Conservation (phyloP, 2,113 vertebrate species). For the Stigmatopora argus region DNA sequence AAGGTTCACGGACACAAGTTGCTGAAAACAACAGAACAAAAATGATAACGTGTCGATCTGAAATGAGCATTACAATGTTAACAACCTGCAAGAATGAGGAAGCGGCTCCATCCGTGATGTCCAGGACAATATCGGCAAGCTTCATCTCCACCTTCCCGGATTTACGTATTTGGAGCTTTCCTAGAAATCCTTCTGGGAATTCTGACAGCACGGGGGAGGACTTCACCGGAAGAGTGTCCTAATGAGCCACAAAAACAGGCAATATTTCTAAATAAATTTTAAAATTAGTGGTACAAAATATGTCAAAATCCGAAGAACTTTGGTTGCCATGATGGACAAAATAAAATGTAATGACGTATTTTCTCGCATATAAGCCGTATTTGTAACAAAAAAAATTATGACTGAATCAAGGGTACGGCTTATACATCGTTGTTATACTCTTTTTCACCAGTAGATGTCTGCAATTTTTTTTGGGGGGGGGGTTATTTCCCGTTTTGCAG, state of each 20-base stretch:
- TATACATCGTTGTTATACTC: too few species aligned
- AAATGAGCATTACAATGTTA: background rate
- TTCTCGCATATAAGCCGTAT: too few species aligned
- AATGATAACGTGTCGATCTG: background rate
- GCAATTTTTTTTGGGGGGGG: too few species aligned
- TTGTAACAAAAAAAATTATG: too few species aligned
- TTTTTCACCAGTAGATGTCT: too few species aligned
- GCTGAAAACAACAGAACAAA: conserved; percentile 39
- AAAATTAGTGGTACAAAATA: too few species aligned
- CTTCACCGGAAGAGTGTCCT: conserved; percentile 44
- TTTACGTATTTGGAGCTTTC: conserved; percentile 70
- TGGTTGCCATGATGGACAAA: too few species aligned
- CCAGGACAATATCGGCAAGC: conserved; percentile 65
- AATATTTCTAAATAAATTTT: too few species aligned
- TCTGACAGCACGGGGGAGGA: conserved; percentile 53
- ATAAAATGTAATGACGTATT: too few species aligned
- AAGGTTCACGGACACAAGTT: conserved; percentile 68
- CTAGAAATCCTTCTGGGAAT: conserved; percentile 66
- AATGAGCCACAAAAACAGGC: background rate
- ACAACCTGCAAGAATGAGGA: conserved; percentile 74
- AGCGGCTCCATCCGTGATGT: conserved; percentile 68
- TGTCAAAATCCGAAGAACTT: too few species aligned
- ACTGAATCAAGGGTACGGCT: too few species aligned
- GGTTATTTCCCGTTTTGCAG: too few species aligned
- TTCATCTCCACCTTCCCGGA: conserved; percentile 71